phyloP scores from a whole-genome alignment of 2,113 vertebrate genomes.

The Crocuta crocuta region DNA sequence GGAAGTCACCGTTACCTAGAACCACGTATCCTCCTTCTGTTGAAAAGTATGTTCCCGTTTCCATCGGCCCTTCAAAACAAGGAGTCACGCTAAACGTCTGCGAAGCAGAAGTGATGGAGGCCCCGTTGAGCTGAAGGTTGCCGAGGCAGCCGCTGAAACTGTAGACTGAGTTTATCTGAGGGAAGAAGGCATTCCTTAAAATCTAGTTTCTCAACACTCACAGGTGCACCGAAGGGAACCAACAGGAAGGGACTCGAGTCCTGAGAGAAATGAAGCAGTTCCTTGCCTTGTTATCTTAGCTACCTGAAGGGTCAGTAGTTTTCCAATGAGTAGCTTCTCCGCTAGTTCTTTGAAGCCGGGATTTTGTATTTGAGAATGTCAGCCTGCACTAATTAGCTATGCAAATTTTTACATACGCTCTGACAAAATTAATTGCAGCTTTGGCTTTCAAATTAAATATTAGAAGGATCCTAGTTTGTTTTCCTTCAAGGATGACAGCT shows the following conservation, averaged over 20 bases:
- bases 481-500: conserved; percentile 43
- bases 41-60: conserved; percentile 95
- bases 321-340: conserved; percentile 37
- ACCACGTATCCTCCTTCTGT: conserved; percentile 95
- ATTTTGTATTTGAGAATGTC: conserved; percentile 20
- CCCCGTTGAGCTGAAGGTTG: conserved; percentile 93
- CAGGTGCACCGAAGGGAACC: background rate
- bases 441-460: background rate
- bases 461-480: background rate
- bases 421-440: background rate
- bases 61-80: conserved; percentile 94
- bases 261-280: background rate
- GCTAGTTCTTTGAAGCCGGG: conserved; percentile 9
- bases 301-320: background rate
- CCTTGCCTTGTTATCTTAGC: background rate
- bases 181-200: conserved; percentile 60
- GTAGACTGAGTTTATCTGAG: conserved; percentile 92
- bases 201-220: background rate
- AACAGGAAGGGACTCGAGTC: background rate
- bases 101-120: conserved; percentile 85
- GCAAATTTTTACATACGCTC: background rate
- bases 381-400: background rate
- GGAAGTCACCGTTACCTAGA: conserved; percentile 88
- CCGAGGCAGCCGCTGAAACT: conserved; percentile 95
- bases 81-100: conserved; percentile 95